Conservation (phyloP, 2,797 vertebrate genomes). For the Phataginus tetradactyla region DNA sequence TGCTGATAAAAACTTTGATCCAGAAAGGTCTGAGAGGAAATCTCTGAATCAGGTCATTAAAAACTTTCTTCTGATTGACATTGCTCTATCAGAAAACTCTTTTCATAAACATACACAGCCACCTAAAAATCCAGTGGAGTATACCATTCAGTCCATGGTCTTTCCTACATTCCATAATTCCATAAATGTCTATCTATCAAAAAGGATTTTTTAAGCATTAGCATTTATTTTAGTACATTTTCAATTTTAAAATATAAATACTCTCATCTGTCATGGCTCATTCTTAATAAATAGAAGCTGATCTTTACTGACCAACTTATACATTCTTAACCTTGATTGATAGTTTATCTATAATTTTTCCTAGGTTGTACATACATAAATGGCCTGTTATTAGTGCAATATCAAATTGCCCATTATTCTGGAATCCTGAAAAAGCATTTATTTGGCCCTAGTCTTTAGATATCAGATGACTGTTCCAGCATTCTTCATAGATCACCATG, state of each 20-base stretch:
- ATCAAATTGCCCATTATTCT: slow-evolving; percentile 1
- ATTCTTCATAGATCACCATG: background rate
- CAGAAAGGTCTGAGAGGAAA: background rate
- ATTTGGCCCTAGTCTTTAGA: background rate
- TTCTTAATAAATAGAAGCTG: background rate
- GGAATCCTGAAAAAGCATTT: background rate
- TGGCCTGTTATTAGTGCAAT: background rate
- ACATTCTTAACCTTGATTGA: background rate
- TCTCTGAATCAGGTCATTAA: background rate
- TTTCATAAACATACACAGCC: background rate
- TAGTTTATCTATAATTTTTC: background rate
- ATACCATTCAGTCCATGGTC: background rate
- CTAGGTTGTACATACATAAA: background rate
- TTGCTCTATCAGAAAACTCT: background rate
- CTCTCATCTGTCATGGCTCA: background rate
- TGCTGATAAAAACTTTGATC: slow-evolving; percentile 1
- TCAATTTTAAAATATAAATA: background rate
- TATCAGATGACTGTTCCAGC: background rate
- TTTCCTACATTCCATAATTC: background rate
- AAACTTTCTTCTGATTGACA: background rate
- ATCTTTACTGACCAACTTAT: background rate
- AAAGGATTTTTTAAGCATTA: background rate
- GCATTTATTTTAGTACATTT: background rate
- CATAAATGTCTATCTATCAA: background rate
- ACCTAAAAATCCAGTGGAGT: background rate